phyloP scores from a whole-genome alignment of 2,797 vertebrate genomes.

The Chelmon rostratus region DNA sequence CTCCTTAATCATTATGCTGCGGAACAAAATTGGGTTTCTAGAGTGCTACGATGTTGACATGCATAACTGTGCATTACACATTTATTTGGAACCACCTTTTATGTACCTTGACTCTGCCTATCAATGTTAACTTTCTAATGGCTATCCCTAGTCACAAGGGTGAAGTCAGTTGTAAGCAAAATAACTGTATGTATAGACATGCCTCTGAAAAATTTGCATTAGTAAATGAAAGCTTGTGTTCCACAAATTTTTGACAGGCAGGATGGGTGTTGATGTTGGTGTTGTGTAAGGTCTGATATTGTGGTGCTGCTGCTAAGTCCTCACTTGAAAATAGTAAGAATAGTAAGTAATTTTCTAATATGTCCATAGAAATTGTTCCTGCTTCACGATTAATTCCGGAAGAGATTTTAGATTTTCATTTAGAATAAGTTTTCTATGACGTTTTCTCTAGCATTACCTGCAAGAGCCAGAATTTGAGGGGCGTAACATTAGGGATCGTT shows the following conservation, averaged over 20 bases:
- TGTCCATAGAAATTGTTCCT: background rate
- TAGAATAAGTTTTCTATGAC: background rate
- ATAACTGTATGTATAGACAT: too few species aligned
- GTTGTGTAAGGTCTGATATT: too few species aligned
- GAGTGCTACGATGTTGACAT: background rate
- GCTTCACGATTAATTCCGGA: background rate
- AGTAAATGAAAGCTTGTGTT: background rate
- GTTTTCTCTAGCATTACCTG: background rate
- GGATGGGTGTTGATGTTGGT: too few species aligned
- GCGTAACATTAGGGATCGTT: conserved; percentile 31
- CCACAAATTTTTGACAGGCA: background rate
- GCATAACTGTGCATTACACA: background rate
- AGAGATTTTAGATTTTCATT: background rate
- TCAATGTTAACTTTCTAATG: background rate
- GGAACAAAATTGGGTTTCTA: background rate
- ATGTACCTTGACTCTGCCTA: background rate
- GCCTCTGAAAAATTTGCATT: background rate
- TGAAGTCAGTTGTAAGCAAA: background rate
- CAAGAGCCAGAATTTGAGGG: background rate
- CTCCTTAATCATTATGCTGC: background rate
- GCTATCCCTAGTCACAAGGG: background rate
- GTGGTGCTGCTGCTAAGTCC: too few species aligned
- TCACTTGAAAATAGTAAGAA: background rate
- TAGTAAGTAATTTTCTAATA: background rate
- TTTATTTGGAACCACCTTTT: background rate